These are phyloP conservation scores for Morpho helenor DNA, from an alignment of 2,888 invertebrate genomes.

Conservation along the genomic window DNA sequence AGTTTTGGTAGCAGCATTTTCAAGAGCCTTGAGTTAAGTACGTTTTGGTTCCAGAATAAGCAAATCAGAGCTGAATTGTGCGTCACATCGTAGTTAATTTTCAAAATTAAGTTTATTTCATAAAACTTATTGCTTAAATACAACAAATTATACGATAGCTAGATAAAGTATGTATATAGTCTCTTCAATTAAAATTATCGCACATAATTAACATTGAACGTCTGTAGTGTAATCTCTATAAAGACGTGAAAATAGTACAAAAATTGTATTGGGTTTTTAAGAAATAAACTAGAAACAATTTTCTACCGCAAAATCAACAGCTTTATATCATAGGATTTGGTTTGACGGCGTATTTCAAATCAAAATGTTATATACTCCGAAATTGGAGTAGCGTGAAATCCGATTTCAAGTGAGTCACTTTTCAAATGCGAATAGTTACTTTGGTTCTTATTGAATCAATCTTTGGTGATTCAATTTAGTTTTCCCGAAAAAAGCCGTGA, in stretches of 20 bases:
- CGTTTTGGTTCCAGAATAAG: slow-evolving; percentile 48
- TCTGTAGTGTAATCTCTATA: too few relatives aligned
- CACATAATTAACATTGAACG: too few relatives aligned
- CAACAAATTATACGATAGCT: too few relatives aligned
- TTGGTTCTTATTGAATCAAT: too few relatives aligned
- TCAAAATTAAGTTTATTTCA: slow-evolving; percentile 23
- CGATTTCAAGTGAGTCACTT: slow-evolving; percentile 9
- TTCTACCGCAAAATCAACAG: slow-evolving; percentile 47
- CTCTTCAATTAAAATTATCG: too few relatives aligned
- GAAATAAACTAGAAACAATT: slow-evolving; percentile 50
- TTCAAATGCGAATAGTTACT: too few relatives aligned
- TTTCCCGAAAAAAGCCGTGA: too few relatives aligned
- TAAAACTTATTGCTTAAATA: too few relatives aligned
- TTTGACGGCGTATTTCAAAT: slow-evolving; percentile 54
- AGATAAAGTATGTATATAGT: too few relatives aligned
- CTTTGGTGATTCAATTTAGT: too few relatives aligned
- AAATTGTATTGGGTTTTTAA: slow-evolving; percentile 32
- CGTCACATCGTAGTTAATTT: slow-evolving; percentile 32
- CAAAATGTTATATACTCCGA: slow-evolving; percentile 37
- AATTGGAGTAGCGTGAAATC: slow-evolving; percentile 24
- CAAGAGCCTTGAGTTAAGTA: slow-evolving; percentile 37
- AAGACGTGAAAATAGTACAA: too few relatives aligned
- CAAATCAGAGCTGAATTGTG: slow-evolving; percentile 36
- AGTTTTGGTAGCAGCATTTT: slow-evolving; percentile 28
- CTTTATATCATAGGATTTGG: slow-evolving; percentile 49